Conservation (phyloP, 2,888 invertebrate species). For the Acanthopleura granulata region DNA sequence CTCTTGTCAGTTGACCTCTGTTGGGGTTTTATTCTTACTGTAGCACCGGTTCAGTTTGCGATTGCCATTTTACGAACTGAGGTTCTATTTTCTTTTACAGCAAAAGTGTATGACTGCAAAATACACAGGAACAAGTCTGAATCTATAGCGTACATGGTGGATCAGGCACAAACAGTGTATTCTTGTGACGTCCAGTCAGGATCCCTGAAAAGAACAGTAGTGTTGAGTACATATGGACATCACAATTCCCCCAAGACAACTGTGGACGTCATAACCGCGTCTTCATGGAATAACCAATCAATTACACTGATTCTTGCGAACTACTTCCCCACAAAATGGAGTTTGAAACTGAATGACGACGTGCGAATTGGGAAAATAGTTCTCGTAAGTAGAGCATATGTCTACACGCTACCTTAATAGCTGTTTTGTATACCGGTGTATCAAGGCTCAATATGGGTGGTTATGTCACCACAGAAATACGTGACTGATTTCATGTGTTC, state of each 20-base stretch:
- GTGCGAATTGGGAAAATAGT: not conserved
- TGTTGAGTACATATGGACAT: slow-evolving; percentile 9
- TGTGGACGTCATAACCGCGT: not conserved
- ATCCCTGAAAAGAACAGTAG: not conserved
- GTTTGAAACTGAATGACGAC: not conserved
- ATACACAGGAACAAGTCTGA: not conserved
- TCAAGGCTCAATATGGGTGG: not conserved
- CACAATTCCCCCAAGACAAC: not conserved
- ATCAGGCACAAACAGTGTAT: not conserved
- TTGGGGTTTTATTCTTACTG: too few species aligned
- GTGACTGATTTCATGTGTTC: too few species aligned
- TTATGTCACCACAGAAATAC: too few species aligned
- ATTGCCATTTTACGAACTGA: too few species aligned
- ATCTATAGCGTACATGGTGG: not conserved
- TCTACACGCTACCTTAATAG: not conserved
- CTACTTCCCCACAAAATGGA: slow-evolving; percentile 16
- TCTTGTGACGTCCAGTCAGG: not conserved
- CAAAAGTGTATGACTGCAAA: not conserved
- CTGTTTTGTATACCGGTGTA: not conserved
- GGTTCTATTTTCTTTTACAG: not conserved
- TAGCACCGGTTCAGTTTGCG: too few species aligned
- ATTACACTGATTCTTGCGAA: slow-evolving; percentile 13
- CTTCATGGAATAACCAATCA: not conserved
- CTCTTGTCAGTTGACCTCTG: too few species aligned
- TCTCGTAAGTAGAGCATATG: slow-evolving; percentile 1